phyloP scores from a whole-genome alignment of 2,888 invertebrate genomes.

The Anoplius nigerrimus region DNA sequence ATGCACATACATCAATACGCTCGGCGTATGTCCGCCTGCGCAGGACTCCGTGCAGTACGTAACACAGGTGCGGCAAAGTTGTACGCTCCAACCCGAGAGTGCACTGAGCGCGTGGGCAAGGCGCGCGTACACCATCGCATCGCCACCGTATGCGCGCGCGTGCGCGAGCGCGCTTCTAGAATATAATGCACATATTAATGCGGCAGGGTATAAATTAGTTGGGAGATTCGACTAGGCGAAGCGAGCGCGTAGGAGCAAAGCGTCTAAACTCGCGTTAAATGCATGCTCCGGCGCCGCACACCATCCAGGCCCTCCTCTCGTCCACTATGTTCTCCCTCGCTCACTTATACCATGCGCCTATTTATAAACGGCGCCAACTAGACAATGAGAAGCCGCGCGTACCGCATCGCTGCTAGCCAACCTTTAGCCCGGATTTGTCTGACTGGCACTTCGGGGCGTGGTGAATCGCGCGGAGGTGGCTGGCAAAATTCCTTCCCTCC shows the following conservation, averaged over 20 bases:
- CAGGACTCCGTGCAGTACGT: slow-evolving; percentile 5
- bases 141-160: neutral
- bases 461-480: neutral
- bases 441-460: slow-evolving; percentile 22
- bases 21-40: slow-evolving; percentile 12
- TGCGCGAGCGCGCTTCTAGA: slow-evolving; percentile 14
- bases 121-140: neutral
- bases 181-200: slow-evolving; percentile 49
- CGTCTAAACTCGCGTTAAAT: slow-evolving; percentile 26
- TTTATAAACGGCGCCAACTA: slow-evolving; percentile 38
- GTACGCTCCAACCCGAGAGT: neutral
- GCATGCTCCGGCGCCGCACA: neutral
- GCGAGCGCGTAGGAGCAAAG: slow-evolving; percentile 28
- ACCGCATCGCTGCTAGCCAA: slow-evolving; percentile 44
- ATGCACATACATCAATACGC: neutral
- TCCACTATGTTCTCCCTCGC: slow-evolving; percentile 1
- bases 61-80: neutral
- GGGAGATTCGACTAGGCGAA: slow-evolving; percentile 43
- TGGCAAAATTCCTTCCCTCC: neutral
- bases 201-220: slow-evolving; percentile 48
- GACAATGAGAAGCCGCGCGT: slow-evolving; percentile 51
- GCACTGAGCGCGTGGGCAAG: slow-evolving; percentile 4
- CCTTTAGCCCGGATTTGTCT: slow-evolving; percentile 50
- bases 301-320: neutral
- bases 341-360: neutral